These are phyloP conservation scores for Agrilus biguttatus DNA, from an alignment of 2,888 invertebrate genomes.

Conservation along the genomic window DNA sequence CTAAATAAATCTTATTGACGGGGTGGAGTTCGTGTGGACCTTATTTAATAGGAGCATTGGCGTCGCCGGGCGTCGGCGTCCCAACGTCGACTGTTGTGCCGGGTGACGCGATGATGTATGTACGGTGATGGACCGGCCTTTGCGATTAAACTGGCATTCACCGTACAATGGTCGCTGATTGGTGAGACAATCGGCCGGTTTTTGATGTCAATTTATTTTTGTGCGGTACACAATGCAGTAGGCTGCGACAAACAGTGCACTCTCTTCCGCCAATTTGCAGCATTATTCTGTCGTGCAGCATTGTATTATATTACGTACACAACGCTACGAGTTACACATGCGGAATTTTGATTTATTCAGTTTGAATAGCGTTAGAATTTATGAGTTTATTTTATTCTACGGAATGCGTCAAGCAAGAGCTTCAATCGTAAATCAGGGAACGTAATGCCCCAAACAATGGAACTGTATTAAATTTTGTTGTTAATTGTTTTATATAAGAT, in stretches of 20 bases:
- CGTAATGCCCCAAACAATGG: too few species aligned
- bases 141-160: conserved; percentile 30
- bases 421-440: too few species aligned
- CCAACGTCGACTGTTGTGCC: background rate
- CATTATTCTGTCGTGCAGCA: conserved; percentile 25
- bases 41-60: too few species aligned
- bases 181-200: conserved; percentile 34
- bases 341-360: conserved; percentile 27
- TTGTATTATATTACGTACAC: too few species aligned
- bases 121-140: conserved; percentile 11
- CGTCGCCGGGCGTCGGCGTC: too few species aligned
- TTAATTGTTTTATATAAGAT: too few species aligned
- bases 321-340: conserved; percentile 15
- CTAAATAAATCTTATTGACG: too few species aligned
- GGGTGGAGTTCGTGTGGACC: too few species aligned
- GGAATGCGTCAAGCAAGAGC: too few species aligned
- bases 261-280: conserved; percentile 27
- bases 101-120: background rate
- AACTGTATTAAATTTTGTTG: too few species aligned
- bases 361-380: too few species aligned
- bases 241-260: conserved; percentile 28
- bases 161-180: conserved; percentile 29
- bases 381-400: too few species aligned
- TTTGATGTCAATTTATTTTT: conserved; percentile 35
- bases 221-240: conserved; percentile 27